These are phyloP conservation scores for Psittacula echo DNA, from an alignment of 2,797 vertebrate species.

Conservation along the genomic window DNA sequence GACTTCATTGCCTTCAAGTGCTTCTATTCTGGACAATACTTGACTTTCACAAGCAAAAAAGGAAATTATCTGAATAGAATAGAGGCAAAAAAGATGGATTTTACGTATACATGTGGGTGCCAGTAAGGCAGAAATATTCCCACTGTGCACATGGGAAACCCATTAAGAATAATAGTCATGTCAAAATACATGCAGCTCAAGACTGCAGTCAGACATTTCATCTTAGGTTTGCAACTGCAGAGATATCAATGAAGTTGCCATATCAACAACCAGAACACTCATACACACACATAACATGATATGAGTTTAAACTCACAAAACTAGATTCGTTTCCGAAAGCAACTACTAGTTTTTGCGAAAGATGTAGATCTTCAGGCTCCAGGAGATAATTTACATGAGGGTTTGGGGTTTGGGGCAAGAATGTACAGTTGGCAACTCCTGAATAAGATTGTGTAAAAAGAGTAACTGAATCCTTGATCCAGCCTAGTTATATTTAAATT, in stretches of 20 bases:
- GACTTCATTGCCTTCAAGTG: neutral
- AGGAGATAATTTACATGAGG: neutral
- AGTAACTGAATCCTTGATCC: neutral
- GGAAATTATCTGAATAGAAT: neutral
- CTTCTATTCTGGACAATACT: neutral
- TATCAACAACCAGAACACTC: neutral
- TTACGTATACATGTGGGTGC: neutral
- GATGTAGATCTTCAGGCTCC: neutral
- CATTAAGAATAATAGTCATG: neutral
- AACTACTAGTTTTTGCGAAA: neutral
- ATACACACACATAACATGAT: neutral
- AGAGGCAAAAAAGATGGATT: neutral
- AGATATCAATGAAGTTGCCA: neutral
- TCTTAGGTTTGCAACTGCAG: neutral
- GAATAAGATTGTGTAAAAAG: neutral
- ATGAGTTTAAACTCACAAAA: neutral
- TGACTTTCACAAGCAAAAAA: neutral
- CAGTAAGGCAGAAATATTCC: neutral
- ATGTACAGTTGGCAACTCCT: neutral
- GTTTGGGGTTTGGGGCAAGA: neutral
- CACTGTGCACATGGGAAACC: neutral
- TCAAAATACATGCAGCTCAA: constrained; percentile 9
- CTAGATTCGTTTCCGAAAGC: neutral
- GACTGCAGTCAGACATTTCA: neutral
- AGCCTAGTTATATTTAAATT: neutral